Conservation (phyloP, 1,140 invertebrate species). For the Halyomorpha halys region DNA sequence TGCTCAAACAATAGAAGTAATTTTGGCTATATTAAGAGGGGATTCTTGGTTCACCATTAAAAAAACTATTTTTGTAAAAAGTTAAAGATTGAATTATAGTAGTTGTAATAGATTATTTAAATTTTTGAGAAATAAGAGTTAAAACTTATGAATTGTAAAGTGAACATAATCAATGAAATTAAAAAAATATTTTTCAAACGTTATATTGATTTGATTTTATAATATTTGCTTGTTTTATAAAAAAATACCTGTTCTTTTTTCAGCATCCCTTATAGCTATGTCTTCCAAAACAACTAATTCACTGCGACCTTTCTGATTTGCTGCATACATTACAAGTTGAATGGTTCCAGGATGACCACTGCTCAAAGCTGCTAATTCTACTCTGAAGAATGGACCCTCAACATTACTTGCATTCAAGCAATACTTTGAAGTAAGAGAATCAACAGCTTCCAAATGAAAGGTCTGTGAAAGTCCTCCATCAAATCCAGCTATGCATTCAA, state of each 20-base stretch:
- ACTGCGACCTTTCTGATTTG: constrained; percentile 77
- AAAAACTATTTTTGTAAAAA: too few relatives aligned
- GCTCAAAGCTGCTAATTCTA: constrained; percentile 52
- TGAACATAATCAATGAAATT: not conserved
- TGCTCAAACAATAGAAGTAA: too few relatives aligned
- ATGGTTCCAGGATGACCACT: constrained; percentile 50
- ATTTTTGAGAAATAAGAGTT: constrained; percentile 12
- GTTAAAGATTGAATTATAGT: too few relatives aligned
- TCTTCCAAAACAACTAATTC: constrained; percentile 70
- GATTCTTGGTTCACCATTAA: too few relatives aligned
- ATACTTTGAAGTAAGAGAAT: constrained; percentile 55
- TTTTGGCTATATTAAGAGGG: too few relatives aligned
- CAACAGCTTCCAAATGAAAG: constrained; percentile 70
- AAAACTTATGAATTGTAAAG: too few relatives aligned
- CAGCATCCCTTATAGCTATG: constrained; percentile 74
- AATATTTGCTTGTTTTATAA: constrained; percentile 13
- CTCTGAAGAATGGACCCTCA: constrained; percentile 54
- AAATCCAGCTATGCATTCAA: constrained; percentile 63
- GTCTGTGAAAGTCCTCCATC: constrained; percentile 74
- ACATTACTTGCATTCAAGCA: constrained; percentile 51
- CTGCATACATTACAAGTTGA: constrained; percentile 67
- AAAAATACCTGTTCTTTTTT: constrained; percentile 63
- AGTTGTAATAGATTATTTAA: too few relatives aligned
- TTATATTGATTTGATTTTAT: constrained; percentile 15
- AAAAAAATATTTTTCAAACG: constrained; percentile 12